phyloP scores from a whole-genome alignment of 92 coral and sea anemone genomes.

The Bergia sp. region DNA sequence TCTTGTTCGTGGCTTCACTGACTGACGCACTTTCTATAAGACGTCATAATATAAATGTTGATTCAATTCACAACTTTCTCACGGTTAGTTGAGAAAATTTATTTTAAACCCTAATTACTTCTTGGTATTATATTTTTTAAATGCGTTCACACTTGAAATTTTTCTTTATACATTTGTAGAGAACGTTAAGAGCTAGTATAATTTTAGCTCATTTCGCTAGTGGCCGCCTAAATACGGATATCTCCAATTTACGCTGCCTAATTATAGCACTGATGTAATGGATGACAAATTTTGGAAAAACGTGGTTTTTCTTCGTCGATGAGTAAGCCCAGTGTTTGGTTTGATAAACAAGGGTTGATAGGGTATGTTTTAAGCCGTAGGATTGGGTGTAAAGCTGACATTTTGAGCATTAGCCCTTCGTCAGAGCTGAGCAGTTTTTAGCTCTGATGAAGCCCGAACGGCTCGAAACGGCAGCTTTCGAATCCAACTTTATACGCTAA shows the following conservation, averaged over 20 bases:
- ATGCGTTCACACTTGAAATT: not conserved
- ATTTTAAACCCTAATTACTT: not conserved
- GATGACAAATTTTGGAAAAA: not conserved
- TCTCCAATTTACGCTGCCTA: not conserved
- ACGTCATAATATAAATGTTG: not conserved
- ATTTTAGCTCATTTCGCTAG: not conserved
- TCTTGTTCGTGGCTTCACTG: not conserved
- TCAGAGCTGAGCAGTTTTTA: not conserved
- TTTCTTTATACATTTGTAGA: not conserved
- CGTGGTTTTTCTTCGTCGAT: not conserved
- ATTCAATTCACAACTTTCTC: not conserved
- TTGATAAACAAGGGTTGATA: not conserved
- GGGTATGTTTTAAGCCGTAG: too few relatives aligned
- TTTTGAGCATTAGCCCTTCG: not conserved
- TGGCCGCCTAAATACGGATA: not conserved
- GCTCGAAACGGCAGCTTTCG: too few relatives aligned
- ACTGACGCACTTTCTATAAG: not conserved
- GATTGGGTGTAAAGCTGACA: too few relatives aligned
- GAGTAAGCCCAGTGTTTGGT: not conserved
- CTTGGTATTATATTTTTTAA: too few relatives aligned
- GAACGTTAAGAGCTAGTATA: not conserved
- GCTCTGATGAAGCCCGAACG: not conserved
- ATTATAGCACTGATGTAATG: not conserved
- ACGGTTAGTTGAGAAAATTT: not conserved
- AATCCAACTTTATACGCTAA: not conserved